Evolutionary conservation across 1,140 invertebrate genomes (phyloP), one percentile per base, ranked within the genome.

Genomic region (Oryctes rhinoceros): DNA sequence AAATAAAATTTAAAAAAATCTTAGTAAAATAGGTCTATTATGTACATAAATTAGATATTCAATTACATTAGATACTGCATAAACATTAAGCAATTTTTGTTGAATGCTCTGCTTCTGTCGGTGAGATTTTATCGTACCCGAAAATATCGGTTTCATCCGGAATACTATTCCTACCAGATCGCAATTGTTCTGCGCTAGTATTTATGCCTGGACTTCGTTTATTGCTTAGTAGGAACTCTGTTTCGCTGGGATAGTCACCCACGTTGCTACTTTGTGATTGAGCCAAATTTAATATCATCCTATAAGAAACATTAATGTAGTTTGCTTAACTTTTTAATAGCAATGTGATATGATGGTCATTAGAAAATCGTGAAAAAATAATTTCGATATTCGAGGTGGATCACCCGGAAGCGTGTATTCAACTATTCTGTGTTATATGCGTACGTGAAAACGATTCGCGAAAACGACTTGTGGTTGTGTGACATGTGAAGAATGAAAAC

Each of bases 1-100:
- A 39, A 39, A 7, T 39, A 39, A 39, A 39, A 39, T 7, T 3
- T 4, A 39, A 39, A 39, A 7, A 39, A 4, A 4, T 39, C 39
- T 39, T 39, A 39, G 3, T 39, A 39, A 39, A 39, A 39, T 39
- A 39, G 15, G 18, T 15, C 53, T 59, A 59, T 59, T 53, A 53
- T 53, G 49, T 53, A 44, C 39, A 44, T 44, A 3, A 98, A 98
- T 85, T 97, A 96, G 87, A 88, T 97, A 71, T 96, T 97, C 87
- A 91, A 89, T 78, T 93, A 97, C 89, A 96, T 94, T 87, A 91
- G 96, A 82, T 89, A 88, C 78, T 96, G 91, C 91, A 95, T 77
- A 91, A 93, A 81, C 95, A 94, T 85, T 96, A 94, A 83, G 82
- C 24, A 11, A 35, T 20, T 35, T 39, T 78, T 62, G 35, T 78